A percentile compares a stretch with the other conserved stretches of the same genome.
These are phyloP conservation scores for Rhinichthys osculus DNA, from an alignment of 2,797 vertebrate species.

Conservation along the genomic window DNA sequence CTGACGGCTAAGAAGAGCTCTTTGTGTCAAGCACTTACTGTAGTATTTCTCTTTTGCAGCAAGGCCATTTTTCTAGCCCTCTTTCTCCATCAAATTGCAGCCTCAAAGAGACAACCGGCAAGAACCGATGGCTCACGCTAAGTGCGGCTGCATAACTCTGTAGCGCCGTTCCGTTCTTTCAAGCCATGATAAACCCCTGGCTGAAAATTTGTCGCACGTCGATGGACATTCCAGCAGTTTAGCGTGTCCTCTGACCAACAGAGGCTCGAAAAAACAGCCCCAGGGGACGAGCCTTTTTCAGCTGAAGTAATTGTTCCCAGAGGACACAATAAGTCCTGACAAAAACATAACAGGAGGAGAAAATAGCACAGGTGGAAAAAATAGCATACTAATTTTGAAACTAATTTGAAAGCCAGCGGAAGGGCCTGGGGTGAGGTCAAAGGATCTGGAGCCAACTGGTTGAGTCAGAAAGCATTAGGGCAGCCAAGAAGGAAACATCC, in stretches of 20 bases:
- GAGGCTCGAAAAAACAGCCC: constrained; percentile 41
- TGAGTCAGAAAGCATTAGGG: constrained; percentile 53
- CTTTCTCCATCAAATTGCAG: not conserved
- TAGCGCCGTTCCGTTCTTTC: constrained; percentile 15
- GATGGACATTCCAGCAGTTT: constrained; percentile 51
- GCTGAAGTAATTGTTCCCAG: constrained; percentile 58
- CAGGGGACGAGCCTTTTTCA: constrained; percentile 47
- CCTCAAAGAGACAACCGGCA: not conserved
- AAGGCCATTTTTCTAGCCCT: not conserved
- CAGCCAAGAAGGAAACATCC: constrained; percentile 33
- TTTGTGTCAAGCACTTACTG: constrained; percentile 46
- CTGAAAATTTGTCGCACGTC: not conserved
- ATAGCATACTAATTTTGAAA: constrained; percentile 61
- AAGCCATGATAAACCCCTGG: constrained; percentile 31
- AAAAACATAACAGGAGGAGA: constrained; percentile 49
- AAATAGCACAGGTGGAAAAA: constrained; percentile 52
- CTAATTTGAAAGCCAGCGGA: constrained; percentile 56
- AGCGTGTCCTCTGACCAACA: constrained; percentile 52
- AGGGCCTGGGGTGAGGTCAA: constrained; percentile 61
- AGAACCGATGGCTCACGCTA: not conserved
- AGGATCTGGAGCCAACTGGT: constrained; percentile 50
- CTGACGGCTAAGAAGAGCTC: constrained; percentile 17
- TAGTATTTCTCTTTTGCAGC: constrained; percentile 25
- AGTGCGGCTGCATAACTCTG: not conserved
- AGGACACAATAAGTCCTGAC: constrained; percentile 57